Conservation (phyloP, 2,797 vertebrate species). For the Hoplostethus mediterraneus region DNA sequence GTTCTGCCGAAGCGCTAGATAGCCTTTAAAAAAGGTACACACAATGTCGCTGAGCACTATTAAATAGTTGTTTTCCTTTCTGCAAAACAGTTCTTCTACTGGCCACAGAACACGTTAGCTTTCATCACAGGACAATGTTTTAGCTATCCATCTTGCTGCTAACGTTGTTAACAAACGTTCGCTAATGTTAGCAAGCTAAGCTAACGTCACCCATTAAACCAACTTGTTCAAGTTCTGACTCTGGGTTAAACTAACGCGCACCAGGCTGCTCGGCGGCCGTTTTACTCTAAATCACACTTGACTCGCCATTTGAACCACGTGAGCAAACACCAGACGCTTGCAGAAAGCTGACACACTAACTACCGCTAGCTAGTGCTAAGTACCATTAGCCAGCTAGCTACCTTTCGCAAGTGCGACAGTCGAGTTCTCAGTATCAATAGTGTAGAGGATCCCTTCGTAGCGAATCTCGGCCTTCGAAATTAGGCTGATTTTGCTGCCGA, state of each 20-base stretch:
- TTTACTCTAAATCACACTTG: fast-evolving
- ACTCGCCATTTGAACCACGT: fast-evolving
- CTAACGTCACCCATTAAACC: constrained; percentile 16
- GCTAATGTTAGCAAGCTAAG: not conserved
- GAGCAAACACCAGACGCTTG: not conserved
- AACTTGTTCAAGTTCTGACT: not conserved
- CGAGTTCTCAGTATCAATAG: constrained; percentile 95
- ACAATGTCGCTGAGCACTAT: not conserved
- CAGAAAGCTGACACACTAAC: not conserved
- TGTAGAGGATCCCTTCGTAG: constrained; percentile 92
- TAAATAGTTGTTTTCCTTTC: fast-evolving
- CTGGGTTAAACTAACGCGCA: not conserved
- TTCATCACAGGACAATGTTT: not conserved
- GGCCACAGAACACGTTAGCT: not conserved
- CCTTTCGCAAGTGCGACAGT: constrained; percentile 97
- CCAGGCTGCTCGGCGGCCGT: not conserved
- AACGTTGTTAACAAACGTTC: not conserved
- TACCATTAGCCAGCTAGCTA: constrained; percentile 57
- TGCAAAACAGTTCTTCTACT: fast-evolving
- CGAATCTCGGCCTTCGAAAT: constrained; percentile 94
- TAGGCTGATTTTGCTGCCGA: constrained; percentile 95
- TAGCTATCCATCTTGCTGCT: not conserved
- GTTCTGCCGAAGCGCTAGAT: no score
- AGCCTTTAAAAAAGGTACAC: fast-evolving
- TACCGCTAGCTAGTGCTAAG: not conserved